Evolutionary conservation across 2,797 vertebrate genomes (phyloP).

Genomic region (Gila robusta): DNA sequence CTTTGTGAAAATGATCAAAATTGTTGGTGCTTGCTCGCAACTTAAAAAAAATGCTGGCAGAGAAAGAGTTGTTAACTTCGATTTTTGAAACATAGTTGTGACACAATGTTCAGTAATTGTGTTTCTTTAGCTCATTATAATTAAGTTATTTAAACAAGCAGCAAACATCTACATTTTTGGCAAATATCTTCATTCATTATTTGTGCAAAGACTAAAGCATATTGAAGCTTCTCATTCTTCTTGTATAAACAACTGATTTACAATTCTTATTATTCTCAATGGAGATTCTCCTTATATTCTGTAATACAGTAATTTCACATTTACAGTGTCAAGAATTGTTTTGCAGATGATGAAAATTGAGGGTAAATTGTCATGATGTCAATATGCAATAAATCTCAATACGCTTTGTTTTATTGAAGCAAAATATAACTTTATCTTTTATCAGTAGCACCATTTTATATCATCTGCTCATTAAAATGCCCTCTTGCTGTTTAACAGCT

Average conservation of each 20-base stretch:
- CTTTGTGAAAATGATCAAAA: too few species aligned
- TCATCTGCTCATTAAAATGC: not conserved
- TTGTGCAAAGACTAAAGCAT: not conserved
- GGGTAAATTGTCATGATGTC: not conserved
- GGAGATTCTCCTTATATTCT: not conserved
- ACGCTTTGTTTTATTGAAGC: not conserved
- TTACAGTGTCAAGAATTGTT: not conserved
- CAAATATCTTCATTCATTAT: not conserved
- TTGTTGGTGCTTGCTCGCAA: too few species aligned
- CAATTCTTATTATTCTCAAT: not conserved
- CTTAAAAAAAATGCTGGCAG: too few species aligned
- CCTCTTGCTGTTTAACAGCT: not conserved
- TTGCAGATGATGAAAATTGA: not conserved
- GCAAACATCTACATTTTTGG: not conserved
- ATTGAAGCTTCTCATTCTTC: not conserved
- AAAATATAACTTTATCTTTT: not conserved
- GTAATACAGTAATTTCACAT: not conserved
- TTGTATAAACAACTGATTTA: not conserved
- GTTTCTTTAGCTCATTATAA: too few species aligned
- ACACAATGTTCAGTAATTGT: too few species aligned
- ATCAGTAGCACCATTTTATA: not conserved
- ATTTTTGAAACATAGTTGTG: too few species aligned
- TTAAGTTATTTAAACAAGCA: too few species aligned
- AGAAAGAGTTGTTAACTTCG: too few species aligned
- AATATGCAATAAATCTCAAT: not conserved